phyloP scores from a whole-genome alignment of 2,888 invertebrate genomes.

The Mesorhabditis spiculigera region DNA sequence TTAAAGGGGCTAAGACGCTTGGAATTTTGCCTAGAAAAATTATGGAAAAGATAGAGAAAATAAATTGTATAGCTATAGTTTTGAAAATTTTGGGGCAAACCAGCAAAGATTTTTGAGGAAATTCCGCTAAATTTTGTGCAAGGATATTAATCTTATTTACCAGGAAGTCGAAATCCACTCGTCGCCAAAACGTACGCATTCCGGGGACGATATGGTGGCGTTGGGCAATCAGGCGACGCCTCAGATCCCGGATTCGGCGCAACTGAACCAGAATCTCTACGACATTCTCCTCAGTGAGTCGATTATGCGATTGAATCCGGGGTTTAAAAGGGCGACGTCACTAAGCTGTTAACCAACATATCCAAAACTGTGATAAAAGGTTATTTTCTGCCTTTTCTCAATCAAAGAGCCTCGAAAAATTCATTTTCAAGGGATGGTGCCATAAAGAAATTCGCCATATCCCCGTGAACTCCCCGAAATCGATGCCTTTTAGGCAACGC shows the following conservation, averaged over 20 bases:
- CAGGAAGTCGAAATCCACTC: constrained; percentile 5
- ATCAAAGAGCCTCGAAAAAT: not conserved
- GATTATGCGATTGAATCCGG: not conserved
- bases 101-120: too few species aligned
- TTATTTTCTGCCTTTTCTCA: not conserved
- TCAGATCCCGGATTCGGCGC: not conserved
- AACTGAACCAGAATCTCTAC: not conserved
- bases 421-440: not conserved
- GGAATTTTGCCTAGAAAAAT: too few species aligned
- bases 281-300: not conserved
- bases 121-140: too few species aligned
- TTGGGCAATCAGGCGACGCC: not conserved
- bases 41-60: too few species aligned
- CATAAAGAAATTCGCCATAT: too few species aligned
- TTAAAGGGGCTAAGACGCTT: too few species aligned
- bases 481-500: not conserved
- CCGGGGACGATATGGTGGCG: not conserved
- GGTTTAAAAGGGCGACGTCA: not conserved
- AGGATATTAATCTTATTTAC: too few species aligned
- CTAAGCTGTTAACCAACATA: not conserved
- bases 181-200: not conserved
- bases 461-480: not conserved
- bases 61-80: too few species aligned
- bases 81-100: too few species aligned
- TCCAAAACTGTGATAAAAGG: not conserved